Conservation (phyloP, 37 sponge, comb jelly and placozoan genomes). For the Petrosia ficiformis region DNA sequence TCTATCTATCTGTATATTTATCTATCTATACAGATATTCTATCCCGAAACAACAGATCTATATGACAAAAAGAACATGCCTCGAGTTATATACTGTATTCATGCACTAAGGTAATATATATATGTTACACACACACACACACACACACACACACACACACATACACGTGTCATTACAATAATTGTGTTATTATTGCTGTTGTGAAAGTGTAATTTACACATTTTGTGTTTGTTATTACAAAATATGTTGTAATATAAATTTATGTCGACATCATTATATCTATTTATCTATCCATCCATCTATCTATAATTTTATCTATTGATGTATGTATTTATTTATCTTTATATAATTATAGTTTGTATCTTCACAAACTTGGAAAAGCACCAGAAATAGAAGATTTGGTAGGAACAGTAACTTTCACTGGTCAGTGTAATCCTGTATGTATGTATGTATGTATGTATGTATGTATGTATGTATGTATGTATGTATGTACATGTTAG, state of each 20-base stretch:
- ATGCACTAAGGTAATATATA: slow-evolving; percentile 83
- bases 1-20: too few relatives aligned
- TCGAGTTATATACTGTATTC: slow-evolving; percentile 95
- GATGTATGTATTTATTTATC: slow-evolving; percentile 6
- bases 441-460: slow-evolving; percentile 29
- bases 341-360: slow-evolving; percentile 51
- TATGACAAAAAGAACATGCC: slow-evolving; percentile 99
- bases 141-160: neutral
- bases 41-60: slow-evolving; percentile 94
- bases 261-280: neutral
- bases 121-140: neutral
- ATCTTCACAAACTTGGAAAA: slow-evolving; percentile 91
- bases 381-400: slow-evolving; percentile 95
- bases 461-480: slow-evolving; percentile 29
- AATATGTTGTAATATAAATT: too few relatives aligned
- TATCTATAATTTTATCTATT: too few relatives aligned
- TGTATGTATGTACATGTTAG: too few relatives aligned
- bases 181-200: slow-evolving; percentile 4
- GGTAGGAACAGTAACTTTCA: slow-evolving; percentile 93
- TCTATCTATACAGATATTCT: slow-evolving; percentile 76
- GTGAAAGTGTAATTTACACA: too few relatives aligned
- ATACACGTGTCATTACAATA: neutral
- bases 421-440: slow-evolving; percentile 52
- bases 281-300: too few relatives aligned
- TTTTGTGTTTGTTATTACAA: too few relatives aligned